phyloP scores from a whole-genome alignment of 1,140 invertebrate genomes.

The Brachystomella parvula region DNA sequence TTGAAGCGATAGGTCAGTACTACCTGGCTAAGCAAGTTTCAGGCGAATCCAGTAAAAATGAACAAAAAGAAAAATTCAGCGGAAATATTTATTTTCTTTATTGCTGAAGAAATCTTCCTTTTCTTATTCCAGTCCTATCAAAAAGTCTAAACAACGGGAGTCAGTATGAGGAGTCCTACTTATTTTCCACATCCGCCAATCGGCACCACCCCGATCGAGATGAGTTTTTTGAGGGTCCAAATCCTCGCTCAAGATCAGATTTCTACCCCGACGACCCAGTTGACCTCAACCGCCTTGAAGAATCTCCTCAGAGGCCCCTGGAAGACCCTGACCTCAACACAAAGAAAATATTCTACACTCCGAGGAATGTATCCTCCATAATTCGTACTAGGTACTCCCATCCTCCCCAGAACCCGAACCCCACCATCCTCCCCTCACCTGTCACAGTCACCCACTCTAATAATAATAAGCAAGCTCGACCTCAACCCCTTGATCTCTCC shows the following conservation, averaged over 20 bases:
- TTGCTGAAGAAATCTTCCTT: too few relatives aligned
- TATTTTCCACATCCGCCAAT: conserved; percentile 19
- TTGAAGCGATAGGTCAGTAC: too few relatives aligned
- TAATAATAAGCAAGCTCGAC: neutral
- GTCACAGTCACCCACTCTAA: neutral
- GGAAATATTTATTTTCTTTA: too few relatives aligned
- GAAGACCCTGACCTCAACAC: neutral
- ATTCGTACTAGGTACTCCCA: neutral
- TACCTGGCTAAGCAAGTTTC: too few relatives aligned
- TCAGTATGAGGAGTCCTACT: conserved; percentile 30
- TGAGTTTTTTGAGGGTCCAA: conserved; percentile 8
- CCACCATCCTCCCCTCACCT: conserved; percentile 9
- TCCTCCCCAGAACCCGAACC: neutral
- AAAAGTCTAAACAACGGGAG: conserved; percentile 33
- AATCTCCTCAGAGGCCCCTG: neutral
- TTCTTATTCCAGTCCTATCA: conserved; percentile 30
- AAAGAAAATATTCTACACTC: neutral
- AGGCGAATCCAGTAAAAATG: neutral
- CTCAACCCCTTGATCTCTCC: conserved; percentile 4
- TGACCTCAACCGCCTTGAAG: neutral
- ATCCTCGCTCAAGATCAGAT: conserved; percentile 15
- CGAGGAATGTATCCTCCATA: neutral
- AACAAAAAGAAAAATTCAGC: too few relatives aligned
- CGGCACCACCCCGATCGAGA: neutral
- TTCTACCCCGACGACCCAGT: conserved; percentile 12